phyloP scores from a whole-genome alignment of 2,888 invertebrate species.

The Mechanitis mazaeus region DNA sequence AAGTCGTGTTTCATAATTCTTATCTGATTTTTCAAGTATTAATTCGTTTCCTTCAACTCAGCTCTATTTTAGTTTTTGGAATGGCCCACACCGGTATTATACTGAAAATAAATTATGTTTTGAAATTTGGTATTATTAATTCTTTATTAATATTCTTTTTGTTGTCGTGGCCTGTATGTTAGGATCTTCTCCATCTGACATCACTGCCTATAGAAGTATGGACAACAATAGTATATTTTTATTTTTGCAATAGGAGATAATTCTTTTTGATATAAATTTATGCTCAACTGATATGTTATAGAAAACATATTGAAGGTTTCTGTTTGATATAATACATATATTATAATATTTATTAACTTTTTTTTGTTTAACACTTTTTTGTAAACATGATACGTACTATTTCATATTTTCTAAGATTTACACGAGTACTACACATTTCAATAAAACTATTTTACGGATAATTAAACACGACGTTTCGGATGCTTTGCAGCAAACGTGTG shows the following conservation, averaged over 20 bases:
- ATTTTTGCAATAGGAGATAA: slow-evolving; percentile 78
- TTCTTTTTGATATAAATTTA: slow-evolving; percentile 80
- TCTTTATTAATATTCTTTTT: too few relatives aligned
- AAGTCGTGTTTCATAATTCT: slow-evolving; percentile 44
- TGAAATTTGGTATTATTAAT: too few relatives aligned
- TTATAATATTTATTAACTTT: too few relatives aligned
- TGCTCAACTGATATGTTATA: slow-evolving; percentile 57
- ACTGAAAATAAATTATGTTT: slow-evolving; percentile 38
- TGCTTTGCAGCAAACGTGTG: too few relatives aligned
- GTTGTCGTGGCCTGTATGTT: slow-evolving; percentile 66
- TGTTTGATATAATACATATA: too few relatives aligned
- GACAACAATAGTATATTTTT: slow-evolving; percentile 74
- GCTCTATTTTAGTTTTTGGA: slow-evolving; percentile 53
- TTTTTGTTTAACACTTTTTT: too few relatives aligned
- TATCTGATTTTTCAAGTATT: slow-evolving; percentile 49
- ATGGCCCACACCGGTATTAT: slow-evolving; percentile 50
- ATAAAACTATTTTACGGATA: too few relatives aligned
- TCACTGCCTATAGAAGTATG: slow-evolving; percentile 81
- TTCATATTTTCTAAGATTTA: too few relatives aligned
- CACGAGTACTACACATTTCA: too few relatives aligned
- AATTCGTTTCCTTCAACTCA: slow-evolving; percentile 54
- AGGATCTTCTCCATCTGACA: slow-evolving; percentile 60
- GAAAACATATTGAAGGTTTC: too few relatives aligned
- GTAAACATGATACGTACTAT: too few relatives aligned
- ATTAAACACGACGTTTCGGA: too few relatives aligned